Conservation (phyloP, 2,888 invertebrate species). For the Oegoconia quadripuncta region DNA sequence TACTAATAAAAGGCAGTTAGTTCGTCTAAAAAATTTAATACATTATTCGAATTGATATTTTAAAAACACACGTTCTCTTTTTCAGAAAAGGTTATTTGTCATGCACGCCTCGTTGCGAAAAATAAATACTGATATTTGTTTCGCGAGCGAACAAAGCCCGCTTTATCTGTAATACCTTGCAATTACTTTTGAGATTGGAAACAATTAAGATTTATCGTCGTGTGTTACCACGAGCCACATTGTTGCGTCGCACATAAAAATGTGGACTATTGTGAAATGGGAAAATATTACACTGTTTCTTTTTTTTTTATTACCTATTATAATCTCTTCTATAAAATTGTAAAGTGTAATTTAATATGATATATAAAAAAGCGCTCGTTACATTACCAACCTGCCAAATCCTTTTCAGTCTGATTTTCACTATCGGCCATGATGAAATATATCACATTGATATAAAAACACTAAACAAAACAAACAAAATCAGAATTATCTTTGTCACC, state of each 20-base stretch:
- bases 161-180: constrained; percentile 12
- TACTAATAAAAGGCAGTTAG: not conserved
- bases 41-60: too few species aligned
- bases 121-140: not conserved
- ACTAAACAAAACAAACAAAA: constrained; percentile 26
- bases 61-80: too few species aligned
- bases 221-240: not conserved
- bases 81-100: too few species aligned
- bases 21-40: too few species aligned
- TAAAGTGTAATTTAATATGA: too few species aligned
- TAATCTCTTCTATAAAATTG: not conserved
- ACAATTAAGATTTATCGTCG: constrained; percentile 17
- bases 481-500: constrained; percentile 24
- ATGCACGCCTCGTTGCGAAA: not conserved
- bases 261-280: too few species aligned
- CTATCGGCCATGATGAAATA: constrained; percentile 6
- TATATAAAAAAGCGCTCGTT: too few species aligned
- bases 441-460: constrained; percentile 19
- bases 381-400: constrained; percentile 25
- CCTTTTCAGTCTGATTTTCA: constrained; percentile 27
- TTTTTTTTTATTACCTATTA: too few species aligned
- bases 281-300: too few species aligned
- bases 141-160: constrained; percentile 1
- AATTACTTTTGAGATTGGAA: constrained; percentile 17
- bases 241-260: not conserved